Evolutionary conservation across 2,888 invertebrate species (phyloP), one percentile per base, ranked within the genome.

Genomic region (Himalopsyche kuldschensis): DNA sequence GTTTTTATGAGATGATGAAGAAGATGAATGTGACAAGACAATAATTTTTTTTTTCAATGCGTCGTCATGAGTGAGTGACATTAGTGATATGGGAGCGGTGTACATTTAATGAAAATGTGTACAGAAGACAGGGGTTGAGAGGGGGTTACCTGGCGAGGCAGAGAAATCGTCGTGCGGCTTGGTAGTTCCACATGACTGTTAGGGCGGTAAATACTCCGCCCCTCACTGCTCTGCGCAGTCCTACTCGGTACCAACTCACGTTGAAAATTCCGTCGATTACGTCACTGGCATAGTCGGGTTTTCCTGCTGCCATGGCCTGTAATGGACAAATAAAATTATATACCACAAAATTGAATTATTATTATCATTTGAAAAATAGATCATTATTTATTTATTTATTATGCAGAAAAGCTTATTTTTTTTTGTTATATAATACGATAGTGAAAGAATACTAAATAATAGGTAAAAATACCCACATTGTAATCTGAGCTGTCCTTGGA

Each of bases 241-340:
- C 84, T 31, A 83, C 63, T 78, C 80, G 83, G 82, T 84, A 86
- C 84, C 85, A 86, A 86, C 86, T 86, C 86, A 86, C 86, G 84
- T 86, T 86, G 84, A 86, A 86, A 81, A 86, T 86, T 30, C 85
- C 85, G 84, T 86, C 86, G 80, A 86, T 86, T 79, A 86, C 80
- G 30, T 85, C 84, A 20, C 78, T 82, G 5, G 85, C 81, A 78
- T 86, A 85, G 55, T 86, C 82, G 75, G 75, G 31, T 69, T 82
- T 84, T 15, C 80, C 85, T 30, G 84, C 79, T 48, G 46, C 75
- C 81, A 85, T 30, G 32, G 85, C 86, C 86, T 86, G 85, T 31
- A 86, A 86, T 75, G 17, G 30, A 63, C 30, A 55, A 41, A 77
- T 17, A 31, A 6, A 35, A n/a, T n/a, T n/a, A n/a, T n/a, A n/a